These are phyloP conservation scores for Amphiprion percula DNA, from an alignment of 2,113 vertebrate species.

Conservation along the genomic window DNA sequence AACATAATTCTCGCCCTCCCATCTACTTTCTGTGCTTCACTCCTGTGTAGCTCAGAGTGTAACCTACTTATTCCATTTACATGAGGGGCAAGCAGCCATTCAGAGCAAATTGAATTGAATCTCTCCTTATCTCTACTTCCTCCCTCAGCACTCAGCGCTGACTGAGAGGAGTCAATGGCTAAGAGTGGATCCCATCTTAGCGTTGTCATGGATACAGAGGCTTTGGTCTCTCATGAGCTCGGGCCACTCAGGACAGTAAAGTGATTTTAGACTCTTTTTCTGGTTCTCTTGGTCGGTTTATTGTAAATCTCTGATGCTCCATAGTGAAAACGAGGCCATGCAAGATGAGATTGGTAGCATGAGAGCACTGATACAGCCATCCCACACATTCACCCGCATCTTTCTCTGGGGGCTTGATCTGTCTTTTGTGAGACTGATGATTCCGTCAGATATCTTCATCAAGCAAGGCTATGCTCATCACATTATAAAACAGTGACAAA, in stretches of 20 bases:
- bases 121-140: conserved; percentile 74
- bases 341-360: conserved; percentile 49
- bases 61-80: conserved; percentile 77
- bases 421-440: conserved; percentile 59
- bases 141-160: conserved; percentile 69
- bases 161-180: conserved; percentile 77
- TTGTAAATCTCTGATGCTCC: conserved; percentile 59
- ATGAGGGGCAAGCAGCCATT: conserved; percentile 68
- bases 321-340: conserved; percentile 54
- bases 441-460: conserved; percentile 67
- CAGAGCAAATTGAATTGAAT: conserved; percentile 76
- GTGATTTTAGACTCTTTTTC: conserved; percentile 73
- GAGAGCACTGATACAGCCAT: conserved; percentile 52
- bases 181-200: conserved; percentile 72
- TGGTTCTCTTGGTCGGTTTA: conserved; percentile 53
- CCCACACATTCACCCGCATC: conserved; percentile 65
- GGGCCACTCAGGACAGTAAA: conserved; percentile 68
- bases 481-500: conserved; percentile 33
- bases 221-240: conserved; percentile 68
- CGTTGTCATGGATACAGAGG: conserved; percentile 82
- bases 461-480: conserved; percentile 45
- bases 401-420: conserved; percentile 61
- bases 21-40: conserved; percentile 25
- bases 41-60: conserved; percentile 46
- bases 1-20: conserved; percentile 41